Evolutionary conservation across 2,797 vertebrate genomes (phyloP), one percentile per base, ranked within the genome.

Genomic region (Anguilla marmorata): DNA sequence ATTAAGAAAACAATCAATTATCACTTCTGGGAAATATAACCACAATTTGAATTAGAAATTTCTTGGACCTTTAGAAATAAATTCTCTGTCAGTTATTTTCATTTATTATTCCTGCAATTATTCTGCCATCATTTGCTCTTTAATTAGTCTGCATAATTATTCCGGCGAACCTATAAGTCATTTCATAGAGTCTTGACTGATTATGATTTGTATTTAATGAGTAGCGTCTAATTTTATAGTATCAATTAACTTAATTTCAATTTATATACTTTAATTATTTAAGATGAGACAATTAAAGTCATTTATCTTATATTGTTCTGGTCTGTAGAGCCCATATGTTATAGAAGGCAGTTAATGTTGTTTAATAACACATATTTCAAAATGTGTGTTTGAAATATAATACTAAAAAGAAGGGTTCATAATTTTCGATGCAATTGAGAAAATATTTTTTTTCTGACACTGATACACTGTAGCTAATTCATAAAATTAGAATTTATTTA

Each of bases 121-220:
- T 30, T 74, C 66, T 69, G 66, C 66, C 69, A 33, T 45, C 33
- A 79, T 79, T 41, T 79, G 33, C 74, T 37, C 37, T 79, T 79
- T 45, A 79, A 79, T 79, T 41, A 79, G 33, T 16, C 74, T 45
- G 74, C 16, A 79, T 79, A 41, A 79, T 79, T 79, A 79, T 79
- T 45, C 74, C 21, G 16, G 74, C 33, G 21, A 79, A 37, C 30
- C 14, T 79, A 41, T 41, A 79, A 79, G 16, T 37, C 33, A 79
- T 79, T 45, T 5, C 4, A 79, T 41, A 5, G 74, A 79, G 14
- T 19, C 37, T 41, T 79, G 74, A 79, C 45, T 5, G 74, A 79
- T 79, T 45, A 79, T 79, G 74, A 79, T 79, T 79, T 79, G 33
- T 41, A 79, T 79, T 79, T 79, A 79, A 79, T 45, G 37, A 41